Evolutionary conservation across 2,888 invertebrate genomes (phyloP), one percentile per base, ranked within the genome.

Genomic region (Empis stercorea): DNA sequence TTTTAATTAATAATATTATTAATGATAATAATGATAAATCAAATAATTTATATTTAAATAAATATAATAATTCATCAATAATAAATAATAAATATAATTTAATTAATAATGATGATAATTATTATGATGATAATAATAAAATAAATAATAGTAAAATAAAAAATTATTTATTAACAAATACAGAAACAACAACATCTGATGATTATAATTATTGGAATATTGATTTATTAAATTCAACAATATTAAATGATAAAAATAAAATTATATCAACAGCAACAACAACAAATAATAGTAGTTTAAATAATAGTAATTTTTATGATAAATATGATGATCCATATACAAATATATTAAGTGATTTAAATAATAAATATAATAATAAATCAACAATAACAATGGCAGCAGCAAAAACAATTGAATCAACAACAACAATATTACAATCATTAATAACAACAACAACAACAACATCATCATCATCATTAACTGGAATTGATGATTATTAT

Each of bases 301-400:
- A 14, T 16, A 27, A 16, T 17, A 20, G 6, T 20, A 10, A 39
- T 39, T 40, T 39, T 27, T 20, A 40, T 40, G 38, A 38, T 17
- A 38, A 38, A 38, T 40, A 40, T n/a, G 40, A 40, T 40, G 40
- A 40, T 40, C 40, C 40, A 7, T 40, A 40, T 27, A 40, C 20
- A 14, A 40, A 27, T 40, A 20, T 14, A 27, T 40, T 40, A 27
- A 40, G 40, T 27, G 27, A 27, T 40, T 20, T 7, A 10, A 14
- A 14, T 23, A 23, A 40, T 27, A 27, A 40, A 23, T 40, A 20
- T 9, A 14, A 27, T 40, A 27, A 20, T 40, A 40, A 23, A 14
- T 44, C 48, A 30, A 47, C 52, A 47, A 41, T 45, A 17, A 44
- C 44, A 9, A 40, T 49, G 10, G 34, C 51, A 13, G 43, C 23